Base-by-base conservation (phyloP, 2,888 invertebrate species). In the Nymphalis c-album region DNA sequence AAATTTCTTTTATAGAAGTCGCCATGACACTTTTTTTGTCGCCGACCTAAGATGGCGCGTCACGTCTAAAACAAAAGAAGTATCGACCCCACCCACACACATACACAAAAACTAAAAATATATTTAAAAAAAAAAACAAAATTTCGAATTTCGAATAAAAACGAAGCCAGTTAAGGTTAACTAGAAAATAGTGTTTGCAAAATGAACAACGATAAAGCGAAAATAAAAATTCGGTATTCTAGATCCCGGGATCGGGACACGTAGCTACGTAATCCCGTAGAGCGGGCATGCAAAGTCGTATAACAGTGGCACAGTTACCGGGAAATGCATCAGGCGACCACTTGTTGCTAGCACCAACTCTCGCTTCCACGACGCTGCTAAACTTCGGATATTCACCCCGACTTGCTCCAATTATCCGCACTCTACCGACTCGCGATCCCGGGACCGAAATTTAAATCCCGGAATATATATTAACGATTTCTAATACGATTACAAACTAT, bases 21-120 rank as follows among this genome's bases (percentile, higher is more conserved):
- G 91, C 91, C 91, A 91, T 91, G 91, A 91, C 90, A 90, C 83
- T 86, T 89, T 91, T 90, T 91, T 90, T 83, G 86, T 85, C 82
- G 81, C 77, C 85, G 78, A 85, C 80, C 88, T 90, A 92, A 92
- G 91, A 92, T 91, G 91, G 91, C 91, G 91, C 82, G 80, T 85
- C 83, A 79, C 77, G 76, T 79, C 80, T 91, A 90, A 92, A 90
- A 91, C 91, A 91, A 91, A 91, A 91, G 91, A 88, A 89, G 76
- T 76, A 74, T 71, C 73, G 76, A 84, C 90, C 91, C 87, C 91
- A 85, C 91, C 91, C 89, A 84, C 80, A 69, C 71, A 70, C 71
- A 71, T 74, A 74, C 73, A 76, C 75, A 78, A 77, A 76, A 67
- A 69, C 64, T 64, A 68, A 75, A 77, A 77, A 74, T 40, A 40